Conservation (phyloP, 1,140 invertebrate genomes). For the Drosophila melanica region DNA sequence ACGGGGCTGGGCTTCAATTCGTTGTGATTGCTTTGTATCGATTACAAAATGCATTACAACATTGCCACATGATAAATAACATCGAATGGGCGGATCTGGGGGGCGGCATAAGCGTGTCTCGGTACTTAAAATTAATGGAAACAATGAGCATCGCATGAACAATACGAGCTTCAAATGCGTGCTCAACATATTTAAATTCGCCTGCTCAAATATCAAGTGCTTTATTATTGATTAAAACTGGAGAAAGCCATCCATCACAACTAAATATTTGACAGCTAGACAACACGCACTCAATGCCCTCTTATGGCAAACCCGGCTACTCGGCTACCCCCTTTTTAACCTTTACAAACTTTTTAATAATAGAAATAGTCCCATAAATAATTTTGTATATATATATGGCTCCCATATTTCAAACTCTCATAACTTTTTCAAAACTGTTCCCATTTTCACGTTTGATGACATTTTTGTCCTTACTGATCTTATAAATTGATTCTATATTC, state of each 20-base stretch:
- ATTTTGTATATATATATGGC: too few relatives aligned
- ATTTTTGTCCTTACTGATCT: too few relatives aligned
- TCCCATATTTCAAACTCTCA: too few relatives aligned
- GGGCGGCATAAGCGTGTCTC: slow-evolving; percentile 4
- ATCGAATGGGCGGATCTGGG: slow-evolving; percentile 41
- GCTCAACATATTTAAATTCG: slow-evolving; percentile 17
- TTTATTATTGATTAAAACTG: slow-evolving; percentile 5
- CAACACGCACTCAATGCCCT: too few relatives aligned
- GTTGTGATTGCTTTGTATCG: slow-evolving; percentile 79
- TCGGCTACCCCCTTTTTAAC: too few relatives aligned
- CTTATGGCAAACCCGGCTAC: too few relatives aligned
- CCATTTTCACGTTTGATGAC: too few relatives aligned
- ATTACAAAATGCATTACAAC: slow-evolving; percentile 82
- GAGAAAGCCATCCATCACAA: neutral
- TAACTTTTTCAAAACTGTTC: too few relatives aligned
- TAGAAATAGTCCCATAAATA: too few relatives aligned
- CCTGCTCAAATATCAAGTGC: slow-evolving; percentile 4
- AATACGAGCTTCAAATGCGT: slow-evolving; percentile 7
- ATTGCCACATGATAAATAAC: slow-evolving; percentile 79
- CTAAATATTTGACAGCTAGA: neutral
- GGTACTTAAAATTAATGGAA: slow-evolving; percentile 41
- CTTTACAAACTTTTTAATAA: too few relatives aligned
- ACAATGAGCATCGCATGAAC: slow-evolving; percentile 25
- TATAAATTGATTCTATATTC: too few relatives aligned
- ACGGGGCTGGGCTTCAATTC: slow-evolving; percentile 60